Base-by-base conservation (phyloP, 2,797 vertebrate genomes). In the Lagodon rhomboides region DNA sequence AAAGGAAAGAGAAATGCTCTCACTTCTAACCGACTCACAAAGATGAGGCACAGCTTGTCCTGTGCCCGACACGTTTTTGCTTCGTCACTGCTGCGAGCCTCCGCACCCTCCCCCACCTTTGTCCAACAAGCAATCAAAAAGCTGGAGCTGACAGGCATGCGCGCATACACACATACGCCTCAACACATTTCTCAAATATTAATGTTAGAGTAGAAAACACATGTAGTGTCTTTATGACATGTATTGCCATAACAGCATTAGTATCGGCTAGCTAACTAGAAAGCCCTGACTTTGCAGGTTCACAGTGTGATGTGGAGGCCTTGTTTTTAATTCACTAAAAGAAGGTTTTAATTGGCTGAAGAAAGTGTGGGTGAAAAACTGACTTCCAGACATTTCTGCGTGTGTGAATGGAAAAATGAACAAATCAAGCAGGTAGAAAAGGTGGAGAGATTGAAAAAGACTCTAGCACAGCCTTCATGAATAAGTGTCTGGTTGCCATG, bases 21-120 rank as follows among this genome's bases (percentile, higher is more conserved):
- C 75, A 63, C 81, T 87, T 89, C 64, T 25, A 63, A 63, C 68
- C 16, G 62, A 83, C 75, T 69, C 62, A 44, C 76, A 84, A 85
- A 87, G 89, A 92, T 87, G 79, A 85, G 92, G 91, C 80, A 91
- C 93, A 92, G 89, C 88, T 83, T 82, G 92, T 92, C 87, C 90
- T 85, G 87, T 74, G 75, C 85, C 69, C 23, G 18, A 83, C 87
- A 86, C 77, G 54, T 92, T 95, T 92, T 87, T 94, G 94, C 95
- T 89, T 93, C 47, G 93, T 95, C 95, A 95, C 90, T 90, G 92
- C 91, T 92, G 79, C 68, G 75, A 85, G 90, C 76, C 81, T 70
- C 73, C 68, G 10, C 70, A 60, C 83, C 90, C 85, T 80, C 91
- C 87, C 88, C 82, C 83, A 65, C 84, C 83, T 83, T 65, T 41